phyloP scores from a whole-genome alignment of 2,113 vertebrate genomes.

The Hystrix brachyura region DNA sequence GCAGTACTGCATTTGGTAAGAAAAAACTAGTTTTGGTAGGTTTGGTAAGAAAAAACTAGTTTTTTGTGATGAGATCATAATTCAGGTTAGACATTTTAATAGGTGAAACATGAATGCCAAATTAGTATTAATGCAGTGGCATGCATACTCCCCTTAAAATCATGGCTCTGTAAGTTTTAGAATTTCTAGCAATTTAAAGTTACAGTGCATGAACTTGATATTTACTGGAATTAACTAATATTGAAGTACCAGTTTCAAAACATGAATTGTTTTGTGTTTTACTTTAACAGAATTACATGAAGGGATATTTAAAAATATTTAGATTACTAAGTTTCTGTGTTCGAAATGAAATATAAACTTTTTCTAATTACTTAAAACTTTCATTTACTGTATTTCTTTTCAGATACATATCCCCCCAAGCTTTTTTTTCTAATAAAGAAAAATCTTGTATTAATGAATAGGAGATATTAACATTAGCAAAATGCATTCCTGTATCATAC shows the following conservation, averaged over 20 bases:
- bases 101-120: conserved; percentile 17
- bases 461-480: conserved; percentile 11
- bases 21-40: conserved; percentile 28
- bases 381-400: not conserved
- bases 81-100: conserved; percentile 26
- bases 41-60: not conserved
- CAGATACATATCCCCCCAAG: not conserved
- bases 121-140: not conserved
- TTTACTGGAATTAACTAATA: conserved; percentile 1
- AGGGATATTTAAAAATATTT: not conserved
- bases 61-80: conserved; percentile 39
- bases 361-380: conserved; percentile 59
- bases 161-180: conserved; percentile 22
- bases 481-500: conserved; percentile 9
- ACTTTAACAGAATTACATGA: conserved; percentile 28
- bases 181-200: conserved; percentile 1
- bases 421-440: conserved; percentile 22
- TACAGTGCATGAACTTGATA: not conserved
- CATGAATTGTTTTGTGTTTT: conserved; percentile 25
- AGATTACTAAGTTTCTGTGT: conserved; percentile 1
- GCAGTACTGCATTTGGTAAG: conserved; percentile 7
- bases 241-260: conserved; percentile 21
- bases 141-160: conserved; percentile 20
- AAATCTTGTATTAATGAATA: conserved; percentile 19
- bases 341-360: conserved; percentile 61